Evolutionary conservation across 2,888 invertebrate species (phyloP).

Genomic region (Crocallis elinguaria): DNA sequence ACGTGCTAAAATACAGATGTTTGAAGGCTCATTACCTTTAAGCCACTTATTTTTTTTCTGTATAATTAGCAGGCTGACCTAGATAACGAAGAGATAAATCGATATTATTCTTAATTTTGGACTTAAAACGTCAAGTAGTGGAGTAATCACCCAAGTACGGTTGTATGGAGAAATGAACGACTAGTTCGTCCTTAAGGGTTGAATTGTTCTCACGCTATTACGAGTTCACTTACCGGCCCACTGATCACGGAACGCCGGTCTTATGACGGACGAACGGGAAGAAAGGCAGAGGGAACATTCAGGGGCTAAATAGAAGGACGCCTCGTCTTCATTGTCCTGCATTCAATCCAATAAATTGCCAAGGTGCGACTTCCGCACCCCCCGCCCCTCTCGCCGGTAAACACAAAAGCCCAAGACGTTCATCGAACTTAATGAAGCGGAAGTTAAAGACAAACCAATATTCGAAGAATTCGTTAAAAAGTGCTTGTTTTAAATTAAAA

Average conservation of each 20-base stretch:
- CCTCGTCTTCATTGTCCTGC: slow-evolving; percentile 31
- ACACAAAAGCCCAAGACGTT: slow-evolving; percentile 38
- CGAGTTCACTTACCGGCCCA: slow-evolving; percentile 17
- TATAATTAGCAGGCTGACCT: too few relatives aligned
- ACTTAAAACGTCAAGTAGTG: too few relatives aligned
- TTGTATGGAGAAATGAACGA: too few relatives aligned
- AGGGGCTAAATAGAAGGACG: slow-evolving; percentile 20
- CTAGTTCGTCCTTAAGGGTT: slow-evolving; percentile 4
- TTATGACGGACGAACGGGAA: slow-evolving; percentile 31
- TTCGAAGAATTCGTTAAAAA: slow-evolving; percentile 30
- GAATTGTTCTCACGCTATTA: slow-evolving; percentile 12
- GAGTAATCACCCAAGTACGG: too few relatives aligned
- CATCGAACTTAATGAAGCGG: slow-evolving; percentile 39
- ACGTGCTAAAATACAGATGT: too few relatives aligned
- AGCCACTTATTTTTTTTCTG: too few relatives aligned
- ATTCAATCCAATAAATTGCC: slow-evolving; percentile 31
- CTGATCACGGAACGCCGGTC: slow-evolving; percentile 7
- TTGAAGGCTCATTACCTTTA: too few relatives aligned
- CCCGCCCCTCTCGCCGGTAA: not conserved
- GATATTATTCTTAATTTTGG: too few relatives aligned
- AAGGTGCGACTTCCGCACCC: slow-evolving; percentile 4
- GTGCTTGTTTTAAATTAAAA: slow-evolving; percentile 31
- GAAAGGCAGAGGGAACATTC: slow-evolving; percentile 22
- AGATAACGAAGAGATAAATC: too few relatives aligned
- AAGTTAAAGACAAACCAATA: slow-evolving; percentile 41